A percentile compares a stretch with the other conserved stretches of the same genome.
These are phyloP conservation scores for Sarcophaga bullata DNA, from an alignment of 1,140 invertebrate genomes.

Conservation along the genomic window DNA sequence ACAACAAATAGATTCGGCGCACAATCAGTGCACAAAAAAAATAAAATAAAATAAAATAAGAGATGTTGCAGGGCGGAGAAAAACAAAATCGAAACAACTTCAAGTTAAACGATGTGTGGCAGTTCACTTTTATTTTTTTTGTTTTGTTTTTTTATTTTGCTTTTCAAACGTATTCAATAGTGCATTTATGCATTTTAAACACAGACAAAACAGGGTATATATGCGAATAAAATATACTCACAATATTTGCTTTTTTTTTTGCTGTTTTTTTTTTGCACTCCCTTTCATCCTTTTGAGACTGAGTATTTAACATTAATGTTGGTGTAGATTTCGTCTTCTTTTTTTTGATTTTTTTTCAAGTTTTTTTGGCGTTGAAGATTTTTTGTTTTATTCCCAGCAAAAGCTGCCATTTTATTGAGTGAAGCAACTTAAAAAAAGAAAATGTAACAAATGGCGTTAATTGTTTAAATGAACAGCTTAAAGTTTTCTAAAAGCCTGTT, in stretches of 20 bases:
- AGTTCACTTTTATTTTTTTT: neutral
- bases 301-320: constrained; percentile 5
- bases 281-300: neutral
- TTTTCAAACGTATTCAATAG: neutral
- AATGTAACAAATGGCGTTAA: no score
- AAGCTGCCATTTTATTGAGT: no score
- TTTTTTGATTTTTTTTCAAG: no score
- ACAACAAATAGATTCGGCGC: no score
- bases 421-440: no score
- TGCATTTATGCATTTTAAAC: constrained; percentile 6
- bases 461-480: no score
- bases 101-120: constrained; percentile 9
- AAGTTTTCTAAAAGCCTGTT: no score
- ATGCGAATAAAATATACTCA: neutral
- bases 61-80: no score
- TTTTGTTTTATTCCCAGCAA: no score
- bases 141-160: neutral
- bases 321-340: neutral
- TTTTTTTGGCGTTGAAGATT: no score
- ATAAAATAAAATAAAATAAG: no score
- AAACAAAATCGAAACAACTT: constrained; percentile 13
- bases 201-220: neutral
- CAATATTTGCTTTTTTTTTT: neutral
- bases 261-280: neutral
- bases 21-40: no score